Conservation (phyloP, 1,140 invertebrate species). For the Tetraneura akinire region DNA sequence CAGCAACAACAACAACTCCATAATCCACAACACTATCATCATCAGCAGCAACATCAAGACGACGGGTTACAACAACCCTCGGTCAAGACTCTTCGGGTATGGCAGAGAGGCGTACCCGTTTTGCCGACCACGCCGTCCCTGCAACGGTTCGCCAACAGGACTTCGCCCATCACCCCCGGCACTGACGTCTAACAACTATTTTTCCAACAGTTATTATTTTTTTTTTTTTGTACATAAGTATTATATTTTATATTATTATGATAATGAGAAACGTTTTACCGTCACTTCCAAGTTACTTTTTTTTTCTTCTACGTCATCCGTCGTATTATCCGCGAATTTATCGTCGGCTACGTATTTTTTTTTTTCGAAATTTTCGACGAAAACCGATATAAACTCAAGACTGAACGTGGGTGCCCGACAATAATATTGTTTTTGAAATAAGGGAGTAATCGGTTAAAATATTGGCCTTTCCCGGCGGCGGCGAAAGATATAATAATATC, state of each 20-base stretch:
- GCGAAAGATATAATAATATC: background rate
- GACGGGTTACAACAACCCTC: conserved; percentile 31
- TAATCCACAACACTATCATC: background rate
- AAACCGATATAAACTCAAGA: no score
- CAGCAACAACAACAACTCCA: background rate
- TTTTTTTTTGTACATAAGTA: no score
- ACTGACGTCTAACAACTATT: conserved; percentile 28
- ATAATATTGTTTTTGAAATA: no score
- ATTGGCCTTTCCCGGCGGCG: no score
- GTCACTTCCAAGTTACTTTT: conserved; percentile 1
- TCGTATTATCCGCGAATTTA: no score
- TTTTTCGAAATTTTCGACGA: no score
- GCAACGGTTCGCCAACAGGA: conserved; percentile 38
- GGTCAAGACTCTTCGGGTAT: conserved; percentile 54
- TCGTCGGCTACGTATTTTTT: no score
- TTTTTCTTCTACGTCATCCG: background rate
- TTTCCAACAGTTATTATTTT: no score
- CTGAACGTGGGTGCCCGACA: no score
- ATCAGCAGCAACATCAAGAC: background rate
- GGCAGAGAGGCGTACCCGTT: conserved; percentile 54
- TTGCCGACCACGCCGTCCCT: conserved; percentile 52
- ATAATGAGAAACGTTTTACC: background rate
- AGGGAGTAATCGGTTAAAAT: no score
- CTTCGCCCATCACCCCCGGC: conserved; percentile 35
- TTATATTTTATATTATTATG: no score